Base-by-base conservation (phyloP, 2,797 vertebrate species). In the Propithecus perrieri region DNA sequence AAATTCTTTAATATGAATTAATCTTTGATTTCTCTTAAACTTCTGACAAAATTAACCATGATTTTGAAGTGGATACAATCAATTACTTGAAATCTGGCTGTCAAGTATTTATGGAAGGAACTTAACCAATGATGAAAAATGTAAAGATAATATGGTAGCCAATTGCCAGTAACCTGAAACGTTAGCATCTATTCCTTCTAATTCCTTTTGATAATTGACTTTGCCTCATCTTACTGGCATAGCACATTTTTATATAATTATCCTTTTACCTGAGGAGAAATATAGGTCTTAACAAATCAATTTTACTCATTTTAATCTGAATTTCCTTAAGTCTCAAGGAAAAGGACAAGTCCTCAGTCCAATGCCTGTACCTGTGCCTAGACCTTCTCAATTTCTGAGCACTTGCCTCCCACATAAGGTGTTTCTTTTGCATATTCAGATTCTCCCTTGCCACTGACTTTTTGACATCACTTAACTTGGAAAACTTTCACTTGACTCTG, bases 401-500 rank as follows among this genome's bases (percentile, higher is more conserved):
- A 2, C 35, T 57, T 38, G 14, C 57, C 57, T 84, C 46, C 15
- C 9, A 1, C 4, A 0, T n/a, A 12, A n/a, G 14, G 4, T 41
- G 18, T 78, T 75, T 78, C 43, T 43, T 43, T n/a, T 46, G 30
- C 14, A 2, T 12, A 26, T 17, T 65, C 15, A 61, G 57, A 20
- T 14, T 71, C 28, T 94, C 33, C 11, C 8, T 75, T 57, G 43
- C 15, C 30, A 22, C 13, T 20, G 13, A 50, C 14, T 83, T 76
- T 55, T 88, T 24, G 17, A 20, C 43, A 7, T 84, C 89, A 63
- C 5, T n/a, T 67, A 79, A 86, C 41, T 85, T 79, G 88, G 53
- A 79, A 89, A 89, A 79, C 50, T 95, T 97, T 95, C 43, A 79
- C 89, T 95, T 81, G 94, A 95, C 96, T 93, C 87, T 96, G 63